These are phyloP conservation scores for Odontesthes bonariensis DNA, from an alignment of 2,113 vertebrate species.

Conservation along the genomic window DNA sequence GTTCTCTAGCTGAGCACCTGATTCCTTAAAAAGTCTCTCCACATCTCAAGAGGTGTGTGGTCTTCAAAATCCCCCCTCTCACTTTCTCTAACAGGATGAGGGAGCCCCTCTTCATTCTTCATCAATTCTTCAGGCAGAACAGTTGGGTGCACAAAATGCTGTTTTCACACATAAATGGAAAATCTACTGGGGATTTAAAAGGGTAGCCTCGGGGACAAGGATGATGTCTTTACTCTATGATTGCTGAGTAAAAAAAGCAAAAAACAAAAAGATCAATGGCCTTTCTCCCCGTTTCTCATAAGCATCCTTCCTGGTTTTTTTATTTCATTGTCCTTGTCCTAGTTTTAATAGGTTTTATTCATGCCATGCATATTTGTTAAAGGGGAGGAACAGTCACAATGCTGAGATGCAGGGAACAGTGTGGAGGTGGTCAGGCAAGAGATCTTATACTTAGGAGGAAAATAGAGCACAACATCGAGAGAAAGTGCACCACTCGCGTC, in stretches of 20 bases:
- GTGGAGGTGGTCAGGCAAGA: neutral
- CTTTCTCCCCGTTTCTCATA: constrained; percentile 26
- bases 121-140: constrained; percentile 19
- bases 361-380: constrained; percentile 82
- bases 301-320: constrained; percentile 19
- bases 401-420: constrained; percentile 57
- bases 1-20: constrained; percentile 50
- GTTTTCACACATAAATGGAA: constrained; percentile 1
- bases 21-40: constrained; percentile 40
- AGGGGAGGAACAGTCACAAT: constrained; percentile 68
- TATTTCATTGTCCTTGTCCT: constrained; percentile 18
- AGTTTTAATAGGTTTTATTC: constrained; percentile 67
- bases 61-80: constrained; percentile 38
- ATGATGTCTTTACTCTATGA: constrained; percentile 43
- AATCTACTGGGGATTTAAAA: constrained; percentile 15
- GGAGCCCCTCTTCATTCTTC: constrained; percentile 34
- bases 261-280: neutral
- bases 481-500: neutral
- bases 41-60: constrained; percentile 57
- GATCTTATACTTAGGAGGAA: constrained; percentile 42
- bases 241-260: constrained; percentile 19
- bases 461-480: constrained; percentile 47
- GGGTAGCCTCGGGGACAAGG: constrained; percentile 14
- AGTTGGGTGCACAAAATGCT: constrained; percentile 48
- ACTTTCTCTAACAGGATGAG: constrained; percentile 21